phyloP scores from a whole-genome alignment of 2,113 vertebrate species.

The Oryzias javanicus region DNA sequence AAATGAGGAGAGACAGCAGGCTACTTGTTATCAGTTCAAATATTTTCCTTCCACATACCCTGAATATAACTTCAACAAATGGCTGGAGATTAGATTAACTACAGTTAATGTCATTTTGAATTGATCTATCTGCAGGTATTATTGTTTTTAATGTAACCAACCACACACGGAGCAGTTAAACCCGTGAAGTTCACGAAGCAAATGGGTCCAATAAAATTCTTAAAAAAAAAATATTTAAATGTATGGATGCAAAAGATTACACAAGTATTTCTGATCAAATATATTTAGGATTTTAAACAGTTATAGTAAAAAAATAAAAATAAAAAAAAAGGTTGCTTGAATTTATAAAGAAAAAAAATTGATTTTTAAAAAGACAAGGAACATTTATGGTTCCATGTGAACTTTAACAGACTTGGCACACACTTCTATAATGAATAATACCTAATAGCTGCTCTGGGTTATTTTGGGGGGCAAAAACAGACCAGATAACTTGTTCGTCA shows the following conservation, averaged over 20 bases:
- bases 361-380: too few relatives aligned
- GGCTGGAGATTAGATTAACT: constrained; percentile 75
- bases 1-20: constrained; percentile 68
- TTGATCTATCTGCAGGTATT: constrained; percentile 29
- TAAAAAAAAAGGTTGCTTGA: too few relatives aligned
- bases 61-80: constrained; percentile 75
- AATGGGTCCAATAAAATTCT: constrained; percentile 22
- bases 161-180: constrained; percentile 35
- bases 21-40: constrained; percentile 81
- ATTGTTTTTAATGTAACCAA: constrained; percentile 21
- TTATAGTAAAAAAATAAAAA: too few relatives aligned
- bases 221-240: constrained; percentile 11
- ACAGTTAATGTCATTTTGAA: constrained; percentile 61
- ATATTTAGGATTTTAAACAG: not conserved
- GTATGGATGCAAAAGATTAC: not conserved
- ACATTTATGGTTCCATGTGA: too few relatives aligned
- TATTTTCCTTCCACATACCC: constrained; percentile 79
- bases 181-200: constrained; percentile 20
- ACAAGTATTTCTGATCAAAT: not conserved
- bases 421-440: too few relatives aligned
- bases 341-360: too few relatives aligned
- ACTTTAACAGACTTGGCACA: too few relatives aligned
- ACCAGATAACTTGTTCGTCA: too few relatives aligned
- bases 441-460: too few relatives aligned
- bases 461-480: too few relatives aligned